phyloP scores from a whole-genome alignment of 2,113 vertebrate species.

The Odobenus rosmarus region DNA sequence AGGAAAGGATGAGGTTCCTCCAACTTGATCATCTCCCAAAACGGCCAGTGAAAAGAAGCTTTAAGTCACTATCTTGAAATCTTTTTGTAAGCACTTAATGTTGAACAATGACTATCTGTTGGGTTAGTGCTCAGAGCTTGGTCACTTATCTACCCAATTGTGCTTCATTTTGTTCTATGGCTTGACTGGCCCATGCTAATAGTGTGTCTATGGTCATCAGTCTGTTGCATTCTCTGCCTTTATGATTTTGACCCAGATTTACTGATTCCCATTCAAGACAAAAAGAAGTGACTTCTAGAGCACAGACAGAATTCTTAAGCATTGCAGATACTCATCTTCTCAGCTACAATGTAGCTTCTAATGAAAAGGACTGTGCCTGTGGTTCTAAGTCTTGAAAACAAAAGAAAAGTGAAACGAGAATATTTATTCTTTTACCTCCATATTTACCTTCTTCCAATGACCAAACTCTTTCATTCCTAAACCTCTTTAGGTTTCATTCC shows the following conservation, averaged over 20 bases:
- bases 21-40: background rate
- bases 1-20: background rate
- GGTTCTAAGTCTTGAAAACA: background rate
- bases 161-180: background rate
- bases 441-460: background rate
- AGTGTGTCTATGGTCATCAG: background rate
- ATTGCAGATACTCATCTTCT: background rate
- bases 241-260: background rate
- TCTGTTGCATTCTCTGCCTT: background rate
- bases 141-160: background rate
- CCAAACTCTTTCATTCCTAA: background rate
- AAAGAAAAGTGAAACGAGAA: constrained; percentile 15
- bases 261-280: background rate
- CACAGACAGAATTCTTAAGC: background rate
- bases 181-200: background rate
- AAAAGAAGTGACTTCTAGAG: background rate
- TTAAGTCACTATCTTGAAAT: background rate
- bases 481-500: no score
- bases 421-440: background rate
- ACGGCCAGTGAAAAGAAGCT: background rate
- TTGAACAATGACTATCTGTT: background rate
- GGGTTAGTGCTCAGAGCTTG: background rate
- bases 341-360: background rate
- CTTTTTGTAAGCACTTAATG: background rate
- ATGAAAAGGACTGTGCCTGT: background rate